A percentile compares a stretch with the other conserved stretches of the same genome.
phyloP scores from a whole-genome alignment of 1,140 invertebrate species.

The Eurosta solidaginis region DNA sequence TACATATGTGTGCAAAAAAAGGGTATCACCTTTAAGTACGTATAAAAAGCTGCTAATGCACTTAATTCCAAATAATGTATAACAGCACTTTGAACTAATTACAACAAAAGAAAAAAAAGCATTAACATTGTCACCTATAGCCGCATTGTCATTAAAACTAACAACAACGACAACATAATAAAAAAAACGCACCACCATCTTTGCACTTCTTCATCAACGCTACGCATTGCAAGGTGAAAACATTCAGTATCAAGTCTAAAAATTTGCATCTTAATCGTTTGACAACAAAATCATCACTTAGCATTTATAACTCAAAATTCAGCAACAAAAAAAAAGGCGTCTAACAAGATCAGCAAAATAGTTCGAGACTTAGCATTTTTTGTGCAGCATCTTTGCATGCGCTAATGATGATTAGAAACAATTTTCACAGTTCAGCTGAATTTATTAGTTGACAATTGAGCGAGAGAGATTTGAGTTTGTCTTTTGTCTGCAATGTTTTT shows the following conservation, averaged over 20 bases:
- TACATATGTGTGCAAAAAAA: neutral
- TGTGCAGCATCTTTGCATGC: neutral
- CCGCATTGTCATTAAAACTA: slow-evolving; percentile 5
- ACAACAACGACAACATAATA: neutral
- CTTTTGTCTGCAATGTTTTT: neutral
- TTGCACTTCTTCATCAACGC: neutral
- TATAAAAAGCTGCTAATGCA: neutral
- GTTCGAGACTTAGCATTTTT: neutral
- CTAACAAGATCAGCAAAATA: neutral
- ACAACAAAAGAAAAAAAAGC: neutral
- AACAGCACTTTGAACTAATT: slow-evolving; percentile 3
- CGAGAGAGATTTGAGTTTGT: too few relatives aligned
- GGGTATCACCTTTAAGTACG: too few relatives aligned
- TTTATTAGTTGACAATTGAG: neutral
- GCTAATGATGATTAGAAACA: neutral
- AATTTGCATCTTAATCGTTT: neutral
- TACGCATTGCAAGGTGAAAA: too few relatives aligned
- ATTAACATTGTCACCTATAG: neutral
- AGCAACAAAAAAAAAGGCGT: too few relatives aligned
- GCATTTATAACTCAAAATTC: neutral
- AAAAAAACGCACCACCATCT: neutral
- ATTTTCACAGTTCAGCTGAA: neutral
- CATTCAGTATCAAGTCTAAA: neutral
- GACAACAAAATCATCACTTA: slow-evolving; percentile 13
- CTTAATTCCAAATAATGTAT: slow-evolving; percentile 16